phyloP scores from a whole-genome alignment of 2,113 vertebrate species.

The Mesembrinibis cayennensis region DNA sequence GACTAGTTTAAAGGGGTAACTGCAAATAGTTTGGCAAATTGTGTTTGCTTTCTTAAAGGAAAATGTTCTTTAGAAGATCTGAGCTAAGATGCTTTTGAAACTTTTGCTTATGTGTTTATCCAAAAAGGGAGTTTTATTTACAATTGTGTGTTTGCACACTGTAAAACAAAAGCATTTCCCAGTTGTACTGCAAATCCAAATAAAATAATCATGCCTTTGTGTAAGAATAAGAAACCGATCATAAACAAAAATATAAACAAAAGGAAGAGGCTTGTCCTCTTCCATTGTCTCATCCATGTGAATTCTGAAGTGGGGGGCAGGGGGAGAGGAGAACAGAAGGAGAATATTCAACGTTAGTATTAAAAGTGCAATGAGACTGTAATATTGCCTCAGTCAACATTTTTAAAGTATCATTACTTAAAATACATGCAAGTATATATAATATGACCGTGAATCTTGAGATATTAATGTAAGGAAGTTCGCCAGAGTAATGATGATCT shows the following conservation, averaged over 20 bases:
- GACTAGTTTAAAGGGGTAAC: neutral
- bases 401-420: neutral
- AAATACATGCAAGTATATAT: neutral
- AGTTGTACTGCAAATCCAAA: neutral
- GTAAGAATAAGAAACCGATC: neutral
- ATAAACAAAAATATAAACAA: neutral
- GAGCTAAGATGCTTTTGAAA: neutral
- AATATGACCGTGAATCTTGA: neutral
- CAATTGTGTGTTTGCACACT: neutral
- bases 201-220: neutral
- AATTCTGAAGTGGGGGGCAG: neutral
- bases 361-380: neutral
- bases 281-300: neutral
- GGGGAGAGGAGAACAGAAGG: neutral
- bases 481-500: neutral
- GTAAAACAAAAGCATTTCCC: neutral
- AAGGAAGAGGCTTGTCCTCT: neutral
- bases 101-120: neutral
- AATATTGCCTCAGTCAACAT: neutral
- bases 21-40: neutral
- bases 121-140: neutral
- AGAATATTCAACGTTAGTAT: neutral
- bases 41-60: neutral
- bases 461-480: neutral
- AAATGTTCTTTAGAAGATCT: neutral